Base-by-base conservation (phyloP, 2,113 vertebrate genomes). In the Corvus hawaiiensis region DNA sequence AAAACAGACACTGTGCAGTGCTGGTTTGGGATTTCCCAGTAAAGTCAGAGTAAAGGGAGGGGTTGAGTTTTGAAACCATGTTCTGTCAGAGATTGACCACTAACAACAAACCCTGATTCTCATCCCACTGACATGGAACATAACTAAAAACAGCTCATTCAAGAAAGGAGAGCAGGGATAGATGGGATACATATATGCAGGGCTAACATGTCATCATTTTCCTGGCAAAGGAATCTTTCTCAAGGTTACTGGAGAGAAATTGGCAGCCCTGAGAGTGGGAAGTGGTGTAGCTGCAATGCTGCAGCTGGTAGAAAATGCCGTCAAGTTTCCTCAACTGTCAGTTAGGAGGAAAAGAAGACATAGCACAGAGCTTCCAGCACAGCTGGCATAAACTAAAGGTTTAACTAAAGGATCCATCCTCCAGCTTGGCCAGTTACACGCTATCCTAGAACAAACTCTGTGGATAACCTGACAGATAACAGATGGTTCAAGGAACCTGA, bases 331-430 rank as follows among this genome's bases (percentile, higher is more conserved):
- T 74, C 75, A 83, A 1, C 88, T 96, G 90, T 96, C 92, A 87
- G 62, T 75, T 84, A 54, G 78, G 63, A 90, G 63, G 56, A 90
- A 84, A 77, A 89, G 72, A 90, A 96, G 96, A 91, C 13, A 41
- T 28, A 93, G 78, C 74, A 52, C 79, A 81, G 88, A 95, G 59
- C 87, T 94, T 63, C 90, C 89, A 94, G 92, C 78, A 94, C 90
- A 94, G 90, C 90, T 96, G 92, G 92, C 82, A 63, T 69, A 83
- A 95, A 90, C 58, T 88, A 58, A 92, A 91, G 66, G n/a, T 94
- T 84, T 94, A 82, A 80, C 74, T 62, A 94, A 90, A 95, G 80
- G 66, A 94, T 89, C 79, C 44, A 1, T 93, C 76, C 84, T 92
- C 43, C 81, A 68, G 71, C 82, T 51, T 92, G 75, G 83, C 79